A percentile compares a stretch with the other conserved stretches of the same genome.
phyloP scores from a whole-genome alignment of 2,888 invertebrate genomes.

The Noctua janthe region DNA sequence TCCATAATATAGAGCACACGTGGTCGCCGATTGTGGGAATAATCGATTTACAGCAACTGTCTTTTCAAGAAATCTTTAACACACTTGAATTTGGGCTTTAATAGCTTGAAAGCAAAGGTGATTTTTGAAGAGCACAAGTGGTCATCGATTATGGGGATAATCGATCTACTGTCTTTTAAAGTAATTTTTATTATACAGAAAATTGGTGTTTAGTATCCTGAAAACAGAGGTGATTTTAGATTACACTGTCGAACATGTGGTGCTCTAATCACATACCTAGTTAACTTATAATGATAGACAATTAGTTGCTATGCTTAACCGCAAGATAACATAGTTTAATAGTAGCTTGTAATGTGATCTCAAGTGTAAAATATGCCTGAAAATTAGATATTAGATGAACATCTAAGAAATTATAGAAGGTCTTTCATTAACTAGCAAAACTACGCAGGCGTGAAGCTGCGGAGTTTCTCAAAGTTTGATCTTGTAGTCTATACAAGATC shows the following conservation, averaged over 20 bases:
- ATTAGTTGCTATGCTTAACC: constrained; percentile 26
- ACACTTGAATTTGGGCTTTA: not conserved
- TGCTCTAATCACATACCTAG: constrained; percentile 13
- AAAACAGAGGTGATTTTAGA: not conserved
- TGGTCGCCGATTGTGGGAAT: constrained; percentile 27
- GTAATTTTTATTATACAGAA: not conserved
- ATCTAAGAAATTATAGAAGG: not conserved
- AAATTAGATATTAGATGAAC: not conserved
- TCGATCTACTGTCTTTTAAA: not conserved
- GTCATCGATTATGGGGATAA: constrained; percentile 18
- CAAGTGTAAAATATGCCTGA: not conserved
- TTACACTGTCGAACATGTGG: constrained; percentile 3
- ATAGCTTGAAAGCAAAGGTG: not conserved
- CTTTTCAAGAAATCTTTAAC: not conserved
- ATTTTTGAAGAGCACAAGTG: constrained; percentile 22
- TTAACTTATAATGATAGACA: constrained; percentile 31
- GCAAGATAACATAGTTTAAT: constrained; percentile 4
- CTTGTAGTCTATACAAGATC: too few species aligned
- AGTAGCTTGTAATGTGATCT: not conserved
- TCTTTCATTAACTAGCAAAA: not conserved
- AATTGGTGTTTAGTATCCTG: not conserved
- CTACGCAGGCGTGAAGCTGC: not conserved
- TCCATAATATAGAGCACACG: constrained; percentile 8
- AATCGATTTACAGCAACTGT: not conserved
- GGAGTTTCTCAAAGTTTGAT: not conserved